Base-by-base conservation (phyloP, 2,113 vertebrate genomes). In the Murina feae region DNA sequence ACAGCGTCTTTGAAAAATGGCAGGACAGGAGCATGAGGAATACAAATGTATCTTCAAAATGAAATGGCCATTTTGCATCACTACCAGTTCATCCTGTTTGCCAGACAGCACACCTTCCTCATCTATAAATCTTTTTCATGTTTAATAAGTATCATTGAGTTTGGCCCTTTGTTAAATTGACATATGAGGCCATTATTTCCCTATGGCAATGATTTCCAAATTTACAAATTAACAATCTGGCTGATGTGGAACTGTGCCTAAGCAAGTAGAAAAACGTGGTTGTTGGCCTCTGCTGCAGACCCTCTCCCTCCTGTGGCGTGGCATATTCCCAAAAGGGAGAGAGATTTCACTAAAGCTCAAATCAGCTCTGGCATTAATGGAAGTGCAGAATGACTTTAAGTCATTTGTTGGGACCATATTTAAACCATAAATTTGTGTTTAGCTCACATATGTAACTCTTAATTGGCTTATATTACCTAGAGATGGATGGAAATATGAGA, bases 61-160 rank as follows among this genome's bases (percentile, higher is more conserved):
- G 23, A 89, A 86, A 87, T 25, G 60, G 18, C 53, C 35, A 28
- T 7, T 44, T 9, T 47, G 39, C 20, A 39, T 72, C 51, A 25
- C 3, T 42, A 11, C 35, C 74, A 35, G 35, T 75, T 89, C 23
- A 47, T 80, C 23, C 60, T 35, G 23, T 76, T 60, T 75, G 75
- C 51, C 42, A 83, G n/a, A 49, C 5, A 82, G 39, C 32, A 18
- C 11, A 28, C 16, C 37, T 51, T 86, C 51, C 74, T 89, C 14
- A 10, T 30, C 69, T 35, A 51, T 44, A 47, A 79, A 78, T 83
- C 28, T 35, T 63, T 90, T 35, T 80, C 37, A n/a, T 53, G 20
- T 86, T 95, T 92, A 63, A 82, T 86, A 74, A 91, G 80, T 66
- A 71, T 63, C 55, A 65, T 63, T 75, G 55, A 69, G 14, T 89